Conservation (phyloP, 2,888 invertebrate species). For the Heliconius ethilla region DNA sequence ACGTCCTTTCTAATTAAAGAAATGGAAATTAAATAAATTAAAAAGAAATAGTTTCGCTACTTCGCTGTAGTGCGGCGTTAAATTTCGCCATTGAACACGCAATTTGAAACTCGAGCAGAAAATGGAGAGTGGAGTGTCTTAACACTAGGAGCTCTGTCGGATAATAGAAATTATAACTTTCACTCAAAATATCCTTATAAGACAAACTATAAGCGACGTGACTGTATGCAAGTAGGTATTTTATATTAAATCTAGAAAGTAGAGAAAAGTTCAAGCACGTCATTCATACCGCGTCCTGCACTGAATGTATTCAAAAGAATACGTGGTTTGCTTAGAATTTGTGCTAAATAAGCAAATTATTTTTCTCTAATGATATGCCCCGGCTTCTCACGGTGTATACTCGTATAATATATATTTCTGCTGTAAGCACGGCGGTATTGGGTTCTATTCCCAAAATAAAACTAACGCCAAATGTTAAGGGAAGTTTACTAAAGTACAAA, state of each 20-base stretch:
- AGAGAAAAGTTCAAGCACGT: background rate
- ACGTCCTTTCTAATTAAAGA: no score
- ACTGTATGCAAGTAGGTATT: background rate
- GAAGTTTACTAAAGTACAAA: no score
- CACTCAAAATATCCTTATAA: conserved; percentile 12
- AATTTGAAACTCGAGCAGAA: background rate
- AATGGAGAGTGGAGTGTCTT: background rate
- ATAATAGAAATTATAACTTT: background rate
- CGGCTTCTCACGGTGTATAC: no score
- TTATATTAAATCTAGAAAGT: conserved; percentile 27
- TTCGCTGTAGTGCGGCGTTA: background rate
- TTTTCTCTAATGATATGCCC: background rate
- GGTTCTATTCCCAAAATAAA: no score
- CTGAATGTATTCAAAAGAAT: background rate
- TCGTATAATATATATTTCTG: no score
- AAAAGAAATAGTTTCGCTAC: no score
- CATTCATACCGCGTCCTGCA: conserved; percentile 29
- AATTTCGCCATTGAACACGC: no score
- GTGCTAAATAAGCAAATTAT: background rate
- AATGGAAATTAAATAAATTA: no score
- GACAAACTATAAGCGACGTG: background rate
- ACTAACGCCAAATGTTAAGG: no score
- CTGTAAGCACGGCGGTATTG: no score
- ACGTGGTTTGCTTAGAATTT: conserved; percentile 10
- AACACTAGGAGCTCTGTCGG: background rate